phyloP scores from a whole-genome alignment of 2,797 vertebrate genomes.

The Hippoglossus hippoglossus region DNA sequence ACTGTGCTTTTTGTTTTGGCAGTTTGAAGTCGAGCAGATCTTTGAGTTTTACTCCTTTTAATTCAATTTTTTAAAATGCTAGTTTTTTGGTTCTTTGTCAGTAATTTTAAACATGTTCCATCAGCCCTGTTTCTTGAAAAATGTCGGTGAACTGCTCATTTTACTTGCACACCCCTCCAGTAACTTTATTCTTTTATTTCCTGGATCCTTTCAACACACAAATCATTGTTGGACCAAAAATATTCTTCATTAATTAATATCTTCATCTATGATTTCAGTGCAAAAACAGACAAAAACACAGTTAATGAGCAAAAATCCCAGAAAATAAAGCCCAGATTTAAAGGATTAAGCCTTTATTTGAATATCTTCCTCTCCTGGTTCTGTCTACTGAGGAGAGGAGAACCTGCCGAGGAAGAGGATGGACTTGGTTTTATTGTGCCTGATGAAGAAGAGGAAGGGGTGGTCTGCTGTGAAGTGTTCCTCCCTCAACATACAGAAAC shows the following conservation, averaged over 20 bases:
- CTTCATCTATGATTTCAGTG: conserved; percentile 6
- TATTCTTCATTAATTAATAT: background rate
- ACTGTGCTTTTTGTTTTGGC: too few relatives aligned
- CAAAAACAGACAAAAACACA: conserved; percentile 8
- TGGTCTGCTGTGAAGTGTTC: conserved; percentile 89
- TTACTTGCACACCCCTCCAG: too few relatives aligned
- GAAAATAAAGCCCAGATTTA: background rate
- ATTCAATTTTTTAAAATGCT: too few relatives aligned
- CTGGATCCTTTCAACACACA: background rate
- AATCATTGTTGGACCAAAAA: too few relatives aligned
- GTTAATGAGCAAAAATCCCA: too few relatives aligned
- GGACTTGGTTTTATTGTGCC: conserved; percentile 86
- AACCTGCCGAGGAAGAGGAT: conserved; percentile 91
- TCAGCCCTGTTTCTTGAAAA: too few relatives aligned
- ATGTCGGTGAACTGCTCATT: too few relatives aligned
- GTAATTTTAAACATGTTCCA: too few relatives aligned
- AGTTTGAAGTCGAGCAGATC: too few relatives aligned
- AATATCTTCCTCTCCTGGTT: conserved; percentile 3
- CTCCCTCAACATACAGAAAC: conserved; percentile 73
- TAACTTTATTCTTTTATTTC: too few relatives aligned
- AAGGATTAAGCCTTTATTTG: conserved; percentile 7
- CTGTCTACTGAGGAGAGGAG: conserved; percentile 83
- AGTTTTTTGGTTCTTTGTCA: too few relatives aligned
- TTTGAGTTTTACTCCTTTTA: too few relatives aligned
- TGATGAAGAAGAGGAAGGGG: conserved; percentile 94